Evolutionary conservation across 2,113 vertebrate genomes (phyloP), one percentile per base, ranked within the genome.

Genomic region (Corydoras sp.): DNA sequence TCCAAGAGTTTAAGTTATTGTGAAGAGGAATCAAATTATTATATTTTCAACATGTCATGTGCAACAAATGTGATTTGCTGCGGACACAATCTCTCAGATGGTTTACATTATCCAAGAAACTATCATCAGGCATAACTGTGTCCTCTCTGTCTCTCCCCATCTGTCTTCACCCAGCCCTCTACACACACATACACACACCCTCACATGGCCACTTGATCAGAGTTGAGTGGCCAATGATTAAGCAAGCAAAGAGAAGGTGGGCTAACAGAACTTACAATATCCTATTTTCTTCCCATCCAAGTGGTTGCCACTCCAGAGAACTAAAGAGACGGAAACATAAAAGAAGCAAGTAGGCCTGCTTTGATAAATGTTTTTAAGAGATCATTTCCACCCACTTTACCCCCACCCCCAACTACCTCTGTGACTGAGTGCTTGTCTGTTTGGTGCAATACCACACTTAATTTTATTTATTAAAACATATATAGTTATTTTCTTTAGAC

Each of bases 401-500:
- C 54, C 56, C 51, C 54, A 73, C 83, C 80, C 50, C 73, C 80
- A 78, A 80, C 85, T 84, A 80, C 74, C 77, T 75, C 83, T 86
- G 80, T 87, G 83, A 88, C 85, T 84, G 84, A 88, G 85, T 84
- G 87, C 84, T 83, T 87, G 82, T 87, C 88, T 81, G 35, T 43
- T 43, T 43, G 81, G 84, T 81, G 80, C 84, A 84, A 83, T 84
- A 87, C 84, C 76, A 80, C 84, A 75, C 85, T 86, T 84, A 90
- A 90, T 88, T 89, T 91, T 90, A 90, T 92, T 90, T 86, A 89
- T 69, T 88, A 86, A 86, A 85, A 89, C 86, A 89, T 89, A 90
- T 89, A 90, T 89, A 90, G 88, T 14, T 14, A 83, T 82, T 84
- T 86, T 88, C 88, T 89, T 89, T 89, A 87, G 88, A 86, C 84